Percentiles rank a stretch among this genome's conserved stretches.
Evolutionary conservation across 1,140 invertebrate genomes (phyloP).

Genomic region (Drosophila lowei): DNA sequence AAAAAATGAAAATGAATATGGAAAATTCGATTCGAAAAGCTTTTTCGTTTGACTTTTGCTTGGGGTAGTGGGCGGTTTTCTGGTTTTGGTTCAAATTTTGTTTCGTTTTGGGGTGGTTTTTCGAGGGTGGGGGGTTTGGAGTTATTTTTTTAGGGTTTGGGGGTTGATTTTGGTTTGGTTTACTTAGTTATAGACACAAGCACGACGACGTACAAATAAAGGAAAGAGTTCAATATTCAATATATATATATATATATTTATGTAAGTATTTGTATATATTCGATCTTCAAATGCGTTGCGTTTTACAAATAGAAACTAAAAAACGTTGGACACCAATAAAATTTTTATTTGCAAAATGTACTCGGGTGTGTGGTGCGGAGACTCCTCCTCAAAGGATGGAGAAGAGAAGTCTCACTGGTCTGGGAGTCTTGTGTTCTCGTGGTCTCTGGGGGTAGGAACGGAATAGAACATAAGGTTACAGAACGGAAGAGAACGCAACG

Average conservation of each 20-base stretch:
- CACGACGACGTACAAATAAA: conserved; percentile 77
- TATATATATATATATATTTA: conserved; percentile 60
- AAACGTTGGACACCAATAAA: conserved; percentile 61
- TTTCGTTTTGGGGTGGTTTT: conserved; percentile 20
- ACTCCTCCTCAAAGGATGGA: neutral
- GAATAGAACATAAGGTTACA: conserved; percentile 13
- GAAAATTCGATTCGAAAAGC: conserved; percentile 44
- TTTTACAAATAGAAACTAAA: conserved; percentile 63
- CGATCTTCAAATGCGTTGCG: conserved; percentile 73
- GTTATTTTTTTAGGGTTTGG: neutral
- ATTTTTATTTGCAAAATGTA: conserved; percentile 57
- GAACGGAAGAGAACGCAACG: conserved; percentile 5
- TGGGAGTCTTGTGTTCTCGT: conserved; percentile 21
- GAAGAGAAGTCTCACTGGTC: neutral
- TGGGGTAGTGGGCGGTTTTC: conserved; percentile 31
- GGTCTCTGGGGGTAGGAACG: neutral
- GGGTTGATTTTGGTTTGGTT: conserved; percentile 29
- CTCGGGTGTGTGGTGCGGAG: conserved; percentile 24
- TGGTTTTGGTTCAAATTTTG: no score
- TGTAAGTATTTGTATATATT: conserved; percentile 60
- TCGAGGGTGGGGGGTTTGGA: neutral
- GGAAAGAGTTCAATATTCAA: conserved; percentile 66
- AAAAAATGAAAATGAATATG: conserved; percentile 55
- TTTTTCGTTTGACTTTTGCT: conserved; percentile 35
- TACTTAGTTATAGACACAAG: conserved; percentile 78